These are phyloP conservation scores for Sternotherus odoratus DNA, from an alignment of 2,797 vertebrate genomes.

Conservation along the genomic window DNA sequence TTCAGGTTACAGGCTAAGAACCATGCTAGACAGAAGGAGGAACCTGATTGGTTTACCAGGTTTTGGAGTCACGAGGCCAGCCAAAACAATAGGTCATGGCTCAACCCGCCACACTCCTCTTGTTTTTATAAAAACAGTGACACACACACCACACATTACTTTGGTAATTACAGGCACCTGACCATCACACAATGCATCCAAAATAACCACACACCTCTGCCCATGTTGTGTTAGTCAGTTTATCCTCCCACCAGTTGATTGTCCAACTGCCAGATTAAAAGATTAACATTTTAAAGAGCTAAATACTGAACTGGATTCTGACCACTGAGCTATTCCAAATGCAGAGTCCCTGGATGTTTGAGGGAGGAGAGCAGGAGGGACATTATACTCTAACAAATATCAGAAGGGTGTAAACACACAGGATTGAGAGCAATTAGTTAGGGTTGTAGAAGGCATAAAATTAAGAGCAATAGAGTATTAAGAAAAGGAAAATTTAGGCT, in stretches of 20 bases:
- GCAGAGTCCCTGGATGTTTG: neutral
- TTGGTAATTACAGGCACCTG: conserved; percentile 48
- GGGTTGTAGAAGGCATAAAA: neutral
- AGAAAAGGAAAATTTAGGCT: neutral
- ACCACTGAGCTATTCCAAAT: neutral
- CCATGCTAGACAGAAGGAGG: neutral
- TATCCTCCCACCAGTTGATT: conserved; percentile 34
- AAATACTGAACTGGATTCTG: neutral
- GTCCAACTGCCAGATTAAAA: neutral
- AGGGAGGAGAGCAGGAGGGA: neutral
- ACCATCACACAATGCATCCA: conserved; percentile 35
- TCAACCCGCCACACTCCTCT: neutral
- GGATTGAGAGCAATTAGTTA: neutral
- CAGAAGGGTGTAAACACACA: neutral
- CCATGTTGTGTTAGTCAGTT: conserved; percentile 31
- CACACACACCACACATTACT: neutral
- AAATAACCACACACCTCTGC: conserved; percentile 30
- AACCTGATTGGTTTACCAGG: conserved; percentile 11
- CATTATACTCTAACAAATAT: neutral
- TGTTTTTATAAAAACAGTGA: neutral
- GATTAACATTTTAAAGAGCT: conserved; percentile 11
- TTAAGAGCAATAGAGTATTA: neutral
- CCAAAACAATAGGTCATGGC: conserved; percentile 24
- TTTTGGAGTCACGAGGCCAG: conserved; percentile 13
- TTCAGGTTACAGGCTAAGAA: neutral